phyloP scores from a whole-genome alignment of 2,113 vertebrate genomes.

The Dicentrarchus labrax region DNA sequence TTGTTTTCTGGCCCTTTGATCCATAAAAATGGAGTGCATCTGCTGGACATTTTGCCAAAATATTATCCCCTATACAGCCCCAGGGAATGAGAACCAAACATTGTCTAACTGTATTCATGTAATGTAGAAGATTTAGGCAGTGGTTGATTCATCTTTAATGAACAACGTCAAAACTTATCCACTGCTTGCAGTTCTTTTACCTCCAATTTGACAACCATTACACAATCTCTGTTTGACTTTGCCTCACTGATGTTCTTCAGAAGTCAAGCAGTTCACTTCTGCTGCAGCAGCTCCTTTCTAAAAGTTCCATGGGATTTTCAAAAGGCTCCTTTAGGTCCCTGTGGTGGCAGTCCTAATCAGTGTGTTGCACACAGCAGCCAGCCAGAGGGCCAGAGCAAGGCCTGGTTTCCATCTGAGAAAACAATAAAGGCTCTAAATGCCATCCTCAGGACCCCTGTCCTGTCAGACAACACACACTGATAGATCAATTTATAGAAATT shows the following conservation, averaged over 20 bases:
- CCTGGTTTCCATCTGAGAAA: constrained; percentile 75
- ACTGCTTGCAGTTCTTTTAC: constrained; percentile 39
- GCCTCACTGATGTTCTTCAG: constrained; percentile 18
- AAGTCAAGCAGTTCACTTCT: constrained; percentile 19
- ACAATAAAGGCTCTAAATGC: constrained; percentile 62
- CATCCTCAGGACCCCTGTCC: constrained; percentile 41
- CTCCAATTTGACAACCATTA: constrained; percentile 31
- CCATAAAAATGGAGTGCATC: constrained; percentile 56
- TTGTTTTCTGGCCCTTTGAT: constrained; percentile 67
- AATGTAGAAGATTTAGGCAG: constrained; percentile 24
- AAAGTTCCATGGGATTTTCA: constrained; percentile 33
- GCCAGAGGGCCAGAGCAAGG: constrained; percentile 36
- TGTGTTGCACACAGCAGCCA: constrained; percentile 42
- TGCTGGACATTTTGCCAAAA: constrained; percentile 54
- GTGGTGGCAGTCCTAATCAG: constrained; percentile 68
- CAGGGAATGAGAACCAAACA: constrained; percentile 46
- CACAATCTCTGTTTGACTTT: constrained; percentile 25
- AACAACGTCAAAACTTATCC: constrained; percentile 33
- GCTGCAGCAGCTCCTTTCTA: constrained; percentile 6
- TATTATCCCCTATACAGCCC: constrained; percentile 28
- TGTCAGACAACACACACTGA: constrained; percentile 50
- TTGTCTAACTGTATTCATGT: constrained; percentile 34
- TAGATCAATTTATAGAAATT: constrained; percentile 64
- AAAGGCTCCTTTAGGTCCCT: constrained; percentile 53
- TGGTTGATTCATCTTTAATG: constrained; percentile 46